These are phyloP conservation scores for Piezodorus guildinii DNA, from an alignment of 1,140 invertebrate genomes.

Conservation along the genomic window DNA sequence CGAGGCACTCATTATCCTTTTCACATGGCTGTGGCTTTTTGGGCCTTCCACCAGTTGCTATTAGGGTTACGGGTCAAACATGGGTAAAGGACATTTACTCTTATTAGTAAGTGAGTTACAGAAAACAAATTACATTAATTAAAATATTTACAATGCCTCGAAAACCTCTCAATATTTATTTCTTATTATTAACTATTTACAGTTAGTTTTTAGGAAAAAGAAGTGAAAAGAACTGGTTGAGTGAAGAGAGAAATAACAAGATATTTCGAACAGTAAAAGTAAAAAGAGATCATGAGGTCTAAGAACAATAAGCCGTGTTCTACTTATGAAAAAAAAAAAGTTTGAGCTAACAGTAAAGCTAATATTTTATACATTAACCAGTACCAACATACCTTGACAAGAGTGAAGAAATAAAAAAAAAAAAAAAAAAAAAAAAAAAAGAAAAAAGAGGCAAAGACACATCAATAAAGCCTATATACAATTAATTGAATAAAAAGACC, in stretches of 20 bases:
- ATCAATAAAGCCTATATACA: slow-evolving; percentile 3
- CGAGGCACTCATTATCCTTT: slow-evolving; percentile 60
- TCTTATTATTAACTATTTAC: neutral
- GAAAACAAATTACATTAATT: neutral
- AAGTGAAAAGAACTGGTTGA: neutral
- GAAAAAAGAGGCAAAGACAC: neutral
- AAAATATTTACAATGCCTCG: slow-evolving; percentile 4
- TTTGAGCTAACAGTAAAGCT: too few relatives aligned
- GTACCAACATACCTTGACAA: too few relatives aligned
- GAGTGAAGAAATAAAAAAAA: too few relatives aligned
- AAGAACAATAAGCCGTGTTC: too few relatives aligned
- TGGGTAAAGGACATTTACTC: neutral
- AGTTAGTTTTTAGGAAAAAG: neutral
- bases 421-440: too few relatives aligned
- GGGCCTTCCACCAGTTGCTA: slow-evolving; percentile 37
- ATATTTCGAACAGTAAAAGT: too few relatives aligned
- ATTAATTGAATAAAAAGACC: neutral
- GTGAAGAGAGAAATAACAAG: neutral
- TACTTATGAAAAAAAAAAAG: too few relatives aligned
- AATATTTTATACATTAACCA: too few relatives aligned
- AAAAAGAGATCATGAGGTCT: too few relatives aligned
- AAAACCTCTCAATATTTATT: neutral
- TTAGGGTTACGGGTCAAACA: slow-evolving; percentile 15
- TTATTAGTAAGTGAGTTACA: slow-evolving; percentile 6
- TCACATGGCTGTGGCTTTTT: slow-evolving; percentile 56